Evolutionary conservation across 2,113 vertebrate species (phyloP), one percentile per base, ranked within the genome.

Genomic region (Thomomys bottae): DNA sequence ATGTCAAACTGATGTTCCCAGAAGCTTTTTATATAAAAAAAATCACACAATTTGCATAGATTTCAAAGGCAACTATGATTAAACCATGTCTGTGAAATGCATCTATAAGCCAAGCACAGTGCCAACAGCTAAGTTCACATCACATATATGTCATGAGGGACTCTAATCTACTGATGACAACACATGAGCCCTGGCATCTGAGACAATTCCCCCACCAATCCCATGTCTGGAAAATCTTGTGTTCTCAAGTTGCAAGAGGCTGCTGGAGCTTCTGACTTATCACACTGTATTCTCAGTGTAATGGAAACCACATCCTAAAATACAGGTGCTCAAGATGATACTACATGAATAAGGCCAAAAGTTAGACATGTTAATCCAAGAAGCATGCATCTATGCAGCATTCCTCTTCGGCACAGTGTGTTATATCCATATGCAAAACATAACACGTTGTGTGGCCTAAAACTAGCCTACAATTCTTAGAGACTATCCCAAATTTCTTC

Each of bases 1-100:
- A 23, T 89, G 91, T 77, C 54, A 83, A 94, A 77, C 67, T 49
- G 63, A 70, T 81, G 91, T 32, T 77, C 64, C 84, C 36, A 34
- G 64, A 42, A 68, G 3, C 4, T 73, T 85, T 84, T 67, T 36
- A 15, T 32, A 67, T 77, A 26, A 38, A 73, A 91, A 80, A 57
- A 8, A 70, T 36, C 78, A 28, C 23, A 24, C 34, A 26, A 54
- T 85, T 80, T 92, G 59, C 61, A 82, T n/a, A 42, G 30, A 91
- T 21, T 59, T 21, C 45, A 73, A 88, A 92, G 84, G 61, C 20
- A 45, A 54, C 42, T 30, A 30, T 61, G 49, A 71, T 68, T 70
- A 82, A 42, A 8, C 12, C 17, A 49, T 21, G 30, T 17, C 68
- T 67, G 8, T 21, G 76, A 93, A 87, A 66, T 12, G 11, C 8